A percentile compares a stretch with the other conserved stretches of the same genome.
Conservation (phyloP, 1,140 invertebrate genomes). For the Cyrtorhinus lividipennis region DNA sequence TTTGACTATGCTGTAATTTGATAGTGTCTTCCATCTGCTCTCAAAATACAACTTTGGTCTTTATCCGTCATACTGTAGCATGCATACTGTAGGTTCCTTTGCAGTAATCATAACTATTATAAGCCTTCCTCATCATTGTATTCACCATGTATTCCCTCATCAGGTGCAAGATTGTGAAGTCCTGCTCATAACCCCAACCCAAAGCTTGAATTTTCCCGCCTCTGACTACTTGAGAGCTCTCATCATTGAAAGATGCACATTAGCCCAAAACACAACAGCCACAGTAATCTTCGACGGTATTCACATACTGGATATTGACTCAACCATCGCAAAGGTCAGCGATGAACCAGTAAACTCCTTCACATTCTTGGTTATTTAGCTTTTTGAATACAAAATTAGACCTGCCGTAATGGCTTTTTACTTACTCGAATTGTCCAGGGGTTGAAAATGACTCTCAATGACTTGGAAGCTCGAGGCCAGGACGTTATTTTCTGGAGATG, state of each 20-base stretch:
- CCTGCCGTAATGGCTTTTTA: background rate
- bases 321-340: slow-evolving; percentile 42
- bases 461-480: slow-evolving; percentile 29
- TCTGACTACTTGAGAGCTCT: slow-evolving; percentile 45
- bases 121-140: background rate
- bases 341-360: no score
- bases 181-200: slow-evolving; percentile 40
- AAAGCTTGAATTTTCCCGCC: slow-evolving; percentile 47
- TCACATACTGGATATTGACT: slow-evolving; percentile 42
- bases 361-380: background rate
- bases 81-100: no score
- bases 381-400: background rate
- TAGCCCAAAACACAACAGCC: slow-evolving; percentile 2
- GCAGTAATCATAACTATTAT: no score
- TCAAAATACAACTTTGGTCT: slow-evolving; percentile 7
- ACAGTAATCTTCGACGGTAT: slow-evolving; percentile 44
- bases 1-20: slow-evolving; percentile 7
- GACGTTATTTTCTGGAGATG: slow-evolving; percentile 31
- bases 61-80: no score
- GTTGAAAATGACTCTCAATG: slow-evolving; percentile 29
- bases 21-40: background rate
- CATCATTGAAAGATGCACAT: slow-evolving; percentile 23
- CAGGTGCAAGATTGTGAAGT: slow-evolving; percentile 26
- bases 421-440: no score
- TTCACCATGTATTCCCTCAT: background rate